Evolutionary conservation across 2,888 invertebrate genomes (phyloP).

Genomic region (Brenthis ino): DNA sequence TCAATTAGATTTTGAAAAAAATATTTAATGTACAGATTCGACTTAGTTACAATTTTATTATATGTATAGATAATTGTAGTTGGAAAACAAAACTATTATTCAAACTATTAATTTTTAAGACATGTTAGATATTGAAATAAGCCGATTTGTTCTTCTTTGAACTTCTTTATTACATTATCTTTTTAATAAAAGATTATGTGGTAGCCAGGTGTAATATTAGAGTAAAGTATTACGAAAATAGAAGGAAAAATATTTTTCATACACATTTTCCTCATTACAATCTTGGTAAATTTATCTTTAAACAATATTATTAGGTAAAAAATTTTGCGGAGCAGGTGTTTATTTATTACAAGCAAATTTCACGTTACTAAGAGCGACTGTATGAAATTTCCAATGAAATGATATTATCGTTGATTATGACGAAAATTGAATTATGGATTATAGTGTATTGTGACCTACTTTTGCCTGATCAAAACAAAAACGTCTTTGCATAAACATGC

Average conservation of each 20-base stretch:
- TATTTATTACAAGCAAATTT: not conserved
- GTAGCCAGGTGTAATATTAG: not conserved
- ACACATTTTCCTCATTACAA: slow-evolving; percentile 14
- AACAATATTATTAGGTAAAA: slow-evolving; percentile 14
- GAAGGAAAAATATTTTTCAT: not conserved
- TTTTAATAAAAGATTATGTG: slow-evolving; percentile 17
- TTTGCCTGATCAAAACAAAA: not conserved
- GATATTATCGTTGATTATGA: slow-evolving; percentile 4
- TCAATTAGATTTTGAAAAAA: too few species aligned
- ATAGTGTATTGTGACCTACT: slow-evolving; percentile 15
- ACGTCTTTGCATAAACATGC: not conserved
- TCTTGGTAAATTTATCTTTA: slow-evolving; percentile 6
- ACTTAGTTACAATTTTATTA: too few species aligned
- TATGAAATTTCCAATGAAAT: not conserved
- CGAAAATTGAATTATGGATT: slow-evolving; percentile 10
- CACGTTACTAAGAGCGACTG: not conserved
- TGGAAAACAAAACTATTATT: too few species aligned
- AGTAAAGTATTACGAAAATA: slow-evolving; percentile 5
- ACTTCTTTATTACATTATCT: not conserved
- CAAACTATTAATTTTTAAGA: too few species aligned
- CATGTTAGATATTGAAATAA: too few species aligned
- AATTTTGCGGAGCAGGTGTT: slow-evolving; percentile 5
- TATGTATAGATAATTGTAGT: too few species aligned
- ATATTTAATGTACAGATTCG: too few species aligned
- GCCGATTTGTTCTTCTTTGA: too few species aligned